phyloP scores from a whole-genome alignment of 2,113 vertebrate species.

The Antennarius striatus region DNA sequence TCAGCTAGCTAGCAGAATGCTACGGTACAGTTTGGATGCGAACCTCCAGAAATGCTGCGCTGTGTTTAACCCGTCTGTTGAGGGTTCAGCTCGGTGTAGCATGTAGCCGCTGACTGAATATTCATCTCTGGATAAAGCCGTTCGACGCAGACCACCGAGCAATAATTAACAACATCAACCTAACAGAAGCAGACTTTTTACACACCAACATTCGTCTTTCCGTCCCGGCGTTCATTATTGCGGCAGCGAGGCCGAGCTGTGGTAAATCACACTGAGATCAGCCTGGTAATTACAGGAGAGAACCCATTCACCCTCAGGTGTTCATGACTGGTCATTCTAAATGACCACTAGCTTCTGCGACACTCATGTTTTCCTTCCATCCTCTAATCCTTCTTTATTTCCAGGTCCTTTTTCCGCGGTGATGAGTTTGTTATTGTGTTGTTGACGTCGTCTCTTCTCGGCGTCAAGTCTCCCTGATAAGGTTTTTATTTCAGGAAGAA shows the following conservation, averaged over 20 bases:
- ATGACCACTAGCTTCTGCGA: constrained; percentile 23
- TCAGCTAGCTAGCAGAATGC: too few relatives aligned
- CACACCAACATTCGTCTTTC: constrained; percentile 37
- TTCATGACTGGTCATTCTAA: constrained; percentile 68
- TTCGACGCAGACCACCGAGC: neutral
- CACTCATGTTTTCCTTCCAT: constrained; percentile 14
- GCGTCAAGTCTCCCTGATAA: neutral
- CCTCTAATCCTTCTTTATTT: constrained; percentile 33
- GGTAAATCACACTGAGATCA: constrained; percentile 41
- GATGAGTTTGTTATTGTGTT: constrained; percentile 15
- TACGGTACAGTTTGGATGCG: too few relatives aligned
- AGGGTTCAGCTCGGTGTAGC: too few relatives aligned
- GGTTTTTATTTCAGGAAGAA: neutral
- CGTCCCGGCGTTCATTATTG: constrained; percentile 29
- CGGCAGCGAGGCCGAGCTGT: constrained; percentile 27
- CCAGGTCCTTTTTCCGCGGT: neutral
- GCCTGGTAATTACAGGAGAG: constrained; percentile 36
- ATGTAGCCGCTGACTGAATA: too few relatives aligned
- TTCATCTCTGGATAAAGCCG: too few relatives aligned
- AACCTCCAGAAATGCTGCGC: too few relatives aligned
- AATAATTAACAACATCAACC: neutral
- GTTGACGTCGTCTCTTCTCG: neutral
- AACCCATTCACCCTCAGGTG: constrained; percentile 42
- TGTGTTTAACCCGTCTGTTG: too few relatives aligned
- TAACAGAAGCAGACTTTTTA: constrained; percentile 36